phyloP scores from a whole-genome alignment of 2,797 vertebrate species.

The Trichosurus vulpecula region DNA sequence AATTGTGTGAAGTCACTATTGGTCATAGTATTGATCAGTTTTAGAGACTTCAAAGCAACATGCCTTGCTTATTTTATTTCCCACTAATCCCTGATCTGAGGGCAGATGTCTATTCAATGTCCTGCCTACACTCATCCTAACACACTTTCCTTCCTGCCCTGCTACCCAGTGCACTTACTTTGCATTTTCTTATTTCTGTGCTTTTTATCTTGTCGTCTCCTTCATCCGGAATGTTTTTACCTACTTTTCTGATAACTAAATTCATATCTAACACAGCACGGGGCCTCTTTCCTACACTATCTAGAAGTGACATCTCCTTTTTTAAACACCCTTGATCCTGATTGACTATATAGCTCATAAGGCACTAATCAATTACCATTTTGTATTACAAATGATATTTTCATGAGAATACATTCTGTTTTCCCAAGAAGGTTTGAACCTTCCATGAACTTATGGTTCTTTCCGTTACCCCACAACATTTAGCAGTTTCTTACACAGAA shows the following conservation, averaged over 20 bases:
- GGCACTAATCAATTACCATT: background rate
- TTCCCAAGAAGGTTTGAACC: background rate
- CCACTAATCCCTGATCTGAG: background rate
- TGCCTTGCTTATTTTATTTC: background rate
- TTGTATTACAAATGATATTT: background rate
- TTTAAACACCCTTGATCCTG: background rate
- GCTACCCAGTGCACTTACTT: background rate
- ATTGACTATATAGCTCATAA: background rate
- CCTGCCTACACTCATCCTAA: background rate
- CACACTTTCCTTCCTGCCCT: no score
- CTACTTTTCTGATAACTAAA: background rate
- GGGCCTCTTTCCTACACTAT: background rate
- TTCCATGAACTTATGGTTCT: background rate
- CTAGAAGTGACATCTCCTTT: background rate
- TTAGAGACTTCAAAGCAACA: background rate
- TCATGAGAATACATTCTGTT: background rate
- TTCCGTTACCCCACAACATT: background rate
- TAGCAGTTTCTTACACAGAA: background rate
- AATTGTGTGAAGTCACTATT: background rate
- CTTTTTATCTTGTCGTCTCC: background rate
- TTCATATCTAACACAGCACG: background rate
- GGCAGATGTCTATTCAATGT: background rate
- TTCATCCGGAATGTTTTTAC: background rate
- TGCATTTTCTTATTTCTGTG: background rate
- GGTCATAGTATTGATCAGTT: background rate